A percentile compares a stretch with the other conserved stretches of the same genome.
phyloP scores from a whole-genome alignment of 2,113 vertebrate species.

The Pterocles orientalis region DNA sequence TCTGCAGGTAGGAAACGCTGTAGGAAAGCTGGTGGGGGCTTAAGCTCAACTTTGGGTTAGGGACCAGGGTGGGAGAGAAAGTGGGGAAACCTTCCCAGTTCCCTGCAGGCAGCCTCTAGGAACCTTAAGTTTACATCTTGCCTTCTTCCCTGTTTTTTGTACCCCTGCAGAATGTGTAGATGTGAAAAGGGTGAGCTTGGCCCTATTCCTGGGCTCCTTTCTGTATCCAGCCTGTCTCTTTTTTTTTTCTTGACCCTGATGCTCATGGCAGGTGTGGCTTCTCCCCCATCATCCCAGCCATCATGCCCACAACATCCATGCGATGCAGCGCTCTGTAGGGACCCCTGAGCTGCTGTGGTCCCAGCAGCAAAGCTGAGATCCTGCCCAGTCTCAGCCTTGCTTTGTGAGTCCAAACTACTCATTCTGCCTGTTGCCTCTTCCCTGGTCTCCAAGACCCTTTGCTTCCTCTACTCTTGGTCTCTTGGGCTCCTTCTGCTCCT shows the following conservation, averaged over 20 bases:
- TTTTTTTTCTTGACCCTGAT: not conserved
- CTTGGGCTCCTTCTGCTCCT: not conserved
- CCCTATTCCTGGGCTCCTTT: not conserved
- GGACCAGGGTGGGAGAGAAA: not conserved
- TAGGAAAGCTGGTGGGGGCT: not conserved
- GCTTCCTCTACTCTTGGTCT: not conserved
- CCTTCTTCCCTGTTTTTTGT: not conserved
- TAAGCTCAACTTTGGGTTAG: not conserved
- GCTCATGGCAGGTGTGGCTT: not conserved
- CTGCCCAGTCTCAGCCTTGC: not conserved
- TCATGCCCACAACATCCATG: rapidly evolving
- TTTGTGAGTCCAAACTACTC: not conserved
- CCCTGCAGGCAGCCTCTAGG: not conserved
- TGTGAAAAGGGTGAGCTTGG: not conserved
- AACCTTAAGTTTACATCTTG: not conserved
- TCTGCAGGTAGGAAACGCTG: not conserved
- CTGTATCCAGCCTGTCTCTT: not conserved
- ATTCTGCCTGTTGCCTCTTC: not conserved
- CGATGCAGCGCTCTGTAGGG: not conserved
- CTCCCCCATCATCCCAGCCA: not conserved
- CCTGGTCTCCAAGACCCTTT: not conserved
- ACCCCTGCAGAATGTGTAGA: not conserved
- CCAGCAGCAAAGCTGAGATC: not conserved
- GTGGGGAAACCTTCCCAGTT: not conserved
- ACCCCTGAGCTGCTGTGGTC: no score